Evolutionary conservation across 2,888 invertebrate species (phyloP), one percentile per base, ranked within the genome.

Genomic region (Drosophila stalkeri): DNA sequence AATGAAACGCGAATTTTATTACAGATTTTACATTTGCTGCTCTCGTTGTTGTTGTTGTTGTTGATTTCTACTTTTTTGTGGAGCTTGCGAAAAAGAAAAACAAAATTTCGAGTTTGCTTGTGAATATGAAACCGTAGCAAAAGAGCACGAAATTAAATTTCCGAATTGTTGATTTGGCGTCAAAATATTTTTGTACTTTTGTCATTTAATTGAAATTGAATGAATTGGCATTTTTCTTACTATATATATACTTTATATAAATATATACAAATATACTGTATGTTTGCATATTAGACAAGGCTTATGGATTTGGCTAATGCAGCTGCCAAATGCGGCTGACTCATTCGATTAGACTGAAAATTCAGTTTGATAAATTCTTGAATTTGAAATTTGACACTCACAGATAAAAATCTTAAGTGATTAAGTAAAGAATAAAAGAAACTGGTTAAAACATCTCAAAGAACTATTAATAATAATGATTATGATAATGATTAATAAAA

Each of bases 161-260:
- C 72, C 73, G 72, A 80, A 81, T 75, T 70, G 82, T 87, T 75
- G 77, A 81, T 73, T 86, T 81, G 86, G 79, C 90, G 83, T 88
- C 89, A 86, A 90, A 88, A 90, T 76, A 90, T 75, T 88, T 90
- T 72, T 78, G 70, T 78, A 74, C 73, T 57, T 77, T 83, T 86
- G 78, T 82, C 90, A 74, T 90, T 86, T 86, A 86, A 90, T 88
- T 86, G 79, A 88, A 86, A 81, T 82, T 78, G 78, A 86, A 86
- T 90, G 86, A 86, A 72, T 73, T 78, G 56, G 90, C 86, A 82
- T 44, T 75, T 89, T 75, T 63, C 23, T 12, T 3, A 9, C 16
- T 20, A 2, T 2, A 35, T 52, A 16, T 4, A 14, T 16, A 18
- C 1, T 0, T 37, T 23, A 23, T 23, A 14, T 23, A 23, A 5